phyloP scores from a whole-genome alignment of 2,113 vertebrate genomes.

The Heptranchias perlo region DNA sequence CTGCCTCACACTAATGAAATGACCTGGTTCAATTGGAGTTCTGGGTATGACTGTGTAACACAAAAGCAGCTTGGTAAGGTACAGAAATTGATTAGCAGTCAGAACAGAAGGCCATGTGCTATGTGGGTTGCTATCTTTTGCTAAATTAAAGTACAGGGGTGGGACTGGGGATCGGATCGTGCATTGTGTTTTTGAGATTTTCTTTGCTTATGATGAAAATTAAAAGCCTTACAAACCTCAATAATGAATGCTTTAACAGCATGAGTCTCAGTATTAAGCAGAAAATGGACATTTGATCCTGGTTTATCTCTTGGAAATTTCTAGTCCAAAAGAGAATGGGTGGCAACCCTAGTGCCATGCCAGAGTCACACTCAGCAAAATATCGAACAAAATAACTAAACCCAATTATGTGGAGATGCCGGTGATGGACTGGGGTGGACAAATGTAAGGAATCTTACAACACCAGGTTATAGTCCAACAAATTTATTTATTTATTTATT shows the following conservation, averaged over 20 bases:
- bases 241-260: neutral
- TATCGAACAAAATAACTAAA: neutral
- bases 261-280: neutral
- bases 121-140: neutral
- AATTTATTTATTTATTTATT: too few species aligned
- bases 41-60: neutral
- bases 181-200: neutral
- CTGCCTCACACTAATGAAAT: neutral
- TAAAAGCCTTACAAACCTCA: neutral
- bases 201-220: neutral
- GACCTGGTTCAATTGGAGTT: neutral
- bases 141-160: neutral
- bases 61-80: neutral
- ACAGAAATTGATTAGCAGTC: neutral
- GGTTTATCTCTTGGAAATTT: neutral
- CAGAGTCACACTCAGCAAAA: neutral
- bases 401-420: too few species aligned
- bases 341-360: neutral
- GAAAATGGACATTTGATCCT: neutral
- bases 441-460: too few species aligned
- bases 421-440: too few species aligned
- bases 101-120: neutral
- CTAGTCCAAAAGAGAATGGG: neutral
- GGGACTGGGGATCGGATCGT: neutral
- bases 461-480: too few species aligned